These are phyloP conservation scores for Hydractinia echinata DNA, from an alignment of 30 jellyfish, hydroid and myxozoan species.

Conservation along the genomic window DNA sequence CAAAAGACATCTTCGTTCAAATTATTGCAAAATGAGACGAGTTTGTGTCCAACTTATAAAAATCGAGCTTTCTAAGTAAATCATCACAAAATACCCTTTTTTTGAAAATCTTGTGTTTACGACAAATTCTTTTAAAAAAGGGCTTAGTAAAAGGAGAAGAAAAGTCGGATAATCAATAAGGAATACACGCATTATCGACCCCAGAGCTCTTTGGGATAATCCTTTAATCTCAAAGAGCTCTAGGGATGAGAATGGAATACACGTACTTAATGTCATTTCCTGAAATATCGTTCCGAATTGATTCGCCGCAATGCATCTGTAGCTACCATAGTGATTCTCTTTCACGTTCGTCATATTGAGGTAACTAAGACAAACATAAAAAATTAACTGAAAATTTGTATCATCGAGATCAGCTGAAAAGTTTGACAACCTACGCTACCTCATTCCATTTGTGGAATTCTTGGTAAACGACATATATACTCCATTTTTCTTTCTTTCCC, in stretches of 20 bases:
- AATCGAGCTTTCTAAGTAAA: no score
- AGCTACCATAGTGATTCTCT: constrained; percentile 40
- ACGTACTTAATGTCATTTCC: constrained; percentile 53
- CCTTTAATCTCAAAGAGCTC: not conserved
- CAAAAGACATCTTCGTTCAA: not conserved
- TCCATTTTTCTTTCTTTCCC: constrained; percentile 48
- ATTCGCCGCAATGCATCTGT: constrained; percentile 79
- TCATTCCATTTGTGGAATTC: constrained; percentile 24
- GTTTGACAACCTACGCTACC: not conserved
- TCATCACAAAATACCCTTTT: no score
- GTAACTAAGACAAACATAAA: constrained; percentile 29
- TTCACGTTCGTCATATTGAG: constrained; percentile 28
- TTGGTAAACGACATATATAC: not conserved
- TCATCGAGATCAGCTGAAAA: not conserved
- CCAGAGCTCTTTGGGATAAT: not conserved
- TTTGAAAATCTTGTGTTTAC: no score
- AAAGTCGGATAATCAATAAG: not conserved
- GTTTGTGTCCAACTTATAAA: no score
- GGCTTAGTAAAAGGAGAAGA: no score
- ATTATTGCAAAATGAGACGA: not conserved
- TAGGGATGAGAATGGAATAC: no score
- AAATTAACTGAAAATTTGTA: not conserved
- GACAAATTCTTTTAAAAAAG: no score
- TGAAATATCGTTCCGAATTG: constrained; percentile 37
- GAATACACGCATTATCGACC: constrained; percentile 24